Evolutionary conservation across 2,113 vertebrate species (phyloP).

Genomic region (Rhinolophus ferrumequinum): DNA sequence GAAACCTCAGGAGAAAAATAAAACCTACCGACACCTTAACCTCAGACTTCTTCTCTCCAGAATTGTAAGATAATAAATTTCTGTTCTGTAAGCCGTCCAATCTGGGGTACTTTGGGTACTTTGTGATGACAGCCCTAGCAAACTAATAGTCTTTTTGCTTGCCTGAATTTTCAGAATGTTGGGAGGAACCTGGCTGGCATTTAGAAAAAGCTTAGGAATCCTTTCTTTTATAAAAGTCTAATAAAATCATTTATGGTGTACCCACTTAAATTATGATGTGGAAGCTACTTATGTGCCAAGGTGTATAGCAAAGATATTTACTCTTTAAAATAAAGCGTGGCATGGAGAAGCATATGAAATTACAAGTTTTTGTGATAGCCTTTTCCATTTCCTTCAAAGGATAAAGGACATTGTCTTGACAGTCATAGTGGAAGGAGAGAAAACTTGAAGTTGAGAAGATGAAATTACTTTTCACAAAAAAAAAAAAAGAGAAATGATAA

Average conservation of each 20-base stretch:
- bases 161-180: background rate
- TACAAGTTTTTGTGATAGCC: background rate
- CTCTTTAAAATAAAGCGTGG: background rate
- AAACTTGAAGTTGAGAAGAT: background rate
- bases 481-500: background rate
- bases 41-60: background rate
- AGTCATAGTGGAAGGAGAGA: background rate
- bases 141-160: background rate
- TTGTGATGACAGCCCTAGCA: background rate
- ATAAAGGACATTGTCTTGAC: background rate
- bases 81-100: background rate
- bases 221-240: background rate
- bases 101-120: background rate
- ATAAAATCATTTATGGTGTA: background rate
- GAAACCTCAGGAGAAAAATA: background rate
- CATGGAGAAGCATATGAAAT: background rate
- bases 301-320: background rate
- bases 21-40: background rate
- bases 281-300: background rate
- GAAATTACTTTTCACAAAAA: background rate
- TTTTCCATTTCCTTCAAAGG: background rate
- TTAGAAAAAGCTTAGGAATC: background rate
- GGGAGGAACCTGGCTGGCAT: background rate
- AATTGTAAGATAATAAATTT: background rate
- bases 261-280: background rate